A percentile compares a stretch with the other conserved stretches of the same genome.
Conservation (phyloP, 2,797 vertebrate genomes). For the Crenuchus spilurus region DNA sequence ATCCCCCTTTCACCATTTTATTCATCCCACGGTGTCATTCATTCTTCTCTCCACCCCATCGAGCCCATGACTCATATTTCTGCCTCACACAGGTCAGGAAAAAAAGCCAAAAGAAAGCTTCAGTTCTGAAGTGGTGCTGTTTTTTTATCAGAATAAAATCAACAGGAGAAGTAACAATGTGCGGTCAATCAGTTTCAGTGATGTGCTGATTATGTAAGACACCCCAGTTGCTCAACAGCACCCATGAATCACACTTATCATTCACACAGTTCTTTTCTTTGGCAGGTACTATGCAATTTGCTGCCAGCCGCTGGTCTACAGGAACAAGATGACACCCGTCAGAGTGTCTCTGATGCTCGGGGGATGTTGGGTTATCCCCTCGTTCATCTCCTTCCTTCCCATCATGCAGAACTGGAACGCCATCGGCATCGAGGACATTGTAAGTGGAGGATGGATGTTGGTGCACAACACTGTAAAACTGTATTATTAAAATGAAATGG, state of each 20-base stretch:
- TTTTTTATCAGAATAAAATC: conserved; percentile 20
- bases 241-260: conserved; percentile 11
- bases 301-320: conserved; percentile 84
- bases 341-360: conserved; percentile 80
- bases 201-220: conserved; percentile 17
- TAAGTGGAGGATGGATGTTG: conserved; percentile 63
- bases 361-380: conserved; percentile 83
- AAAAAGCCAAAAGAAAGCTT: background rate
- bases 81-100: background rate
- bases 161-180: background rate
- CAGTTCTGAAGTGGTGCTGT: conserved; percentile 21
- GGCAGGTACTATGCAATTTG: conserved; percentile 84
- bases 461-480: background rate
- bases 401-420: conserved; percentile 86
- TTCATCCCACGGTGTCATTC: conserved; percentile 33
- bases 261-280: conserved; percentile 4
- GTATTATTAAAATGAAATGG: too few species aligned
- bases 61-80: conserved; percentile 44
- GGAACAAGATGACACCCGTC: conserved; percentile 83
- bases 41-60: conserved; percentile 13
- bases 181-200: background rate
- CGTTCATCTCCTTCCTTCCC: conserved; percentile 84
- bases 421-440: conserved; percentile 84
- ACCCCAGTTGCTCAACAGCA: background rate
- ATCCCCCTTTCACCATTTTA: conserved; percentile 29